These are phyloP conservation scores for Gari tellinella DNA, from an alignment of 2,888 invertebrate genomes.

Conservation along the genomic window DNA sequence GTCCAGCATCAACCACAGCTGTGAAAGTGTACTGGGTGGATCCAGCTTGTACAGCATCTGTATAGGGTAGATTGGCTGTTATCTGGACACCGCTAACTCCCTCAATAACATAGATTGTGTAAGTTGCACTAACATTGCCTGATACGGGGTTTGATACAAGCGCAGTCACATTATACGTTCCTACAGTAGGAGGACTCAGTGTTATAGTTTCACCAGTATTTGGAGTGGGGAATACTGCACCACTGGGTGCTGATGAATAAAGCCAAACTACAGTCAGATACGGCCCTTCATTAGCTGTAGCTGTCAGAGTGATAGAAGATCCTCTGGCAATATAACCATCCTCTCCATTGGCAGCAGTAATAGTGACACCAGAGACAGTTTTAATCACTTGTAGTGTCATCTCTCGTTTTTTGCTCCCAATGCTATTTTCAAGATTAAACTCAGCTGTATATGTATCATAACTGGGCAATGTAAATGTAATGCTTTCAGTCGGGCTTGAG, in stretches of 20 bases:
- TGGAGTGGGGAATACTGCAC: slow-evolving; percentile 25
- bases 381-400: slow-evolving; percentile 51
- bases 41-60: slow-evolving; percentile 48
- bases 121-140: slow-evolving; percentile 17
- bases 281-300: slow-evolving; percentile 35
- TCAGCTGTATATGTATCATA: slow-evolving; percentile 40
- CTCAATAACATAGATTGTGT: slow-evolving; percentile 40
- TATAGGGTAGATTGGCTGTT: slow-evolving; percentile 3
- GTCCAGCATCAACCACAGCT: slow-evolving; percentile 52
- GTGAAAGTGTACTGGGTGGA: slow-evolving; percentile 34
- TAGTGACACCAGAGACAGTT: slow-evolving; percentile 45
- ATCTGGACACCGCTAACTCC: slow-evolving; percentile 40
- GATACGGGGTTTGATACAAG: slow-evolving; percentile 33
- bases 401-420: slow-evolving; percentile 26
- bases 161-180: slow-evolving; percentile 34
- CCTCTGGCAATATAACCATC: slow-evolving; percentile 42
- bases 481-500: not conserved
- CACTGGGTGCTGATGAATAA: slow-evolving; percentile 41
- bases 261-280: slow-evolving; percentile 45
- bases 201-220: slow-evolving; percentile 26
- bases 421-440: slow-evolving; percentile 49
- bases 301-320: slow-evolving; percentile 25
- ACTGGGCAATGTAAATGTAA: not conserved
- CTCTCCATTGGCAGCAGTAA: slow-evolving; percentile 27
- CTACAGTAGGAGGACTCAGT: slow-evolving; percentile 40